Percentiles rank a stretch among this genome's conserved stretches.
These are phyloP conservation scores for Ricordea florida DNA, from an alignment of 92 coral and sea anemone species.

Conservation along the genomic window DNA sequence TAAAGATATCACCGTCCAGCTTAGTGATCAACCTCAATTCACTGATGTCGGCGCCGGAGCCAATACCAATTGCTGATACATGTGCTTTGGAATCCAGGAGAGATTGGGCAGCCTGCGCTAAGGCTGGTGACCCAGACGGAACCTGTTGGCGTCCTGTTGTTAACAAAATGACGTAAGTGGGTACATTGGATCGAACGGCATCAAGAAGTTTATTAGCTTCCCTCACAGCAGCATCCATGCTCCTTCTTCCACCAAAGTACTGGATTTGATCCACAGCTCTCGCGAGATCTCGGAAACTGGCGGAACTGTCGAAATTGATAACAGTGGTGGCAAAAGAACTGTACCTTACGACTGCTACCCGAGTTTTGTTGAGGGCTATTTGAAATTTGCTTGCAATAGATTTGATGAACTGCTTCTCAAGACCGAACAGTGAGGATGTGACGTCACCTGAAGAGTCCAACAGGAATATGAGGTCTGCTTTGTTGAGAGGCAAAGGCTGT, in stretches of 20 bases:
- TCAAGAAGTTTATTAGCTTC: constrained; percentile 41
- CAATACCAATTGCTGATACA: constrained; percentile 77
- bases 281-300: constrained; percentile 49
- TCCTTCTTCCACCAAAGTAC: constrained; percentile 58
- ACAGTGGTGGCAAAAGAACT: constrained; percentile 48
- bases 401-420: constrained; percentile 73
- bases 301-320: constrained; percentile 51
- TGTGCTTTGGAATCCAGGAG: constrained; percentile 69
- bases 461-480: constrained; percentile 74
- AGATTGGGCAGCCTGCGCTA: constrained; percentile 53
- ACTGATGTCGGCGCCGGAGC: constrained; percentile 42
- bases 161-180: constrained; percentile 49
- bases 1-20: constrained; percentile 42
- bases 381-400: constrained; percentile 55
- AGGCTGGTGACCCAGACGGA: constrained; percentile 43
- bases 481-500: constrained; percentile 13
- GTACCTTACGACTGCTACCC: constrained; percentile 80
- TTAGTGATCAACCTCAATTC: constrained; percentile 47
- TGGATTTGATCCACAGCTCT: constrained; percentile 60
- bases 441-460: constrained; percentile 85
- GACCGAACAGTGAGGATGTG: constrained; percentile 48
- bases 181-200: constrained; percentile 28
- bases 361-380: constrained; percentile 58
- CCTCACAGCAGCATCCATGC: constrained; percentile 65
- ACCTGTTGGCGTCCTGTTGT: constrained; percentile 65